Conservation (phyloP, 2,888 invertebrate genomes). For the Dolichomitus sp. region DNA sequence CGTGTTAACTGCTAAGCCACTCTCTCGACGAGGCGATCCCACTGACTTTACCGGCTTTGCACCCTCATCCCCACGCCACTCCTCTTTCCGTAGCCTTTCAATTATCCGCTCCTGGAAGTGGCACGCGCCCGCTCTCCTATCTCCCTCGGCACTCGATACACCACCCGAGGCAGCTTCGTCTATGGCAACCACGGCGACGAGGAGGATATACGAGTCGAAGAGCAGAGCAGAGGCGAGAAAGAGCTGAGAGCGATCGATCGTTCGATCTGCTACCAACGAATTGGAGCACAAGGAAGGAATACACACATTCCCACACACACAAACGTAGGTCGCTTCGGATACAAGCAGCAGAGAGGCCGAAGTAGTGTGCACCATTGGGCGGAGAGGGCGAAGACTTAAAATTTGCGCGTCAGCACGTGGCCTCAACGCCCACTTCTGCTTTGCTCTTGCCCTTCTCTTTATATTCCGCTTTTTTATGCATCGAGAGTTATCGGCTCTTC, state of each 20-base stretch:
- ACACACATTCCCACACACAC: slow-evolving; percentile 15
- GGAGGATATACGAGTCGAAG: slow-evolving; percentile 20
- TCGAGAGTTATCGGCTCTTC: slow-evolving; percentile 1
- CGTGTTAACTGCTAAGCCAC: slow-evolving; percentile 36
- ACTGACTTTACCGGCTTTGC: slow-evolving; percentile 34
- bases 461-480: slow-evolving; percentile 2
- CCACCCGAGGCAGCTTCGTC: slow-evolving; percentile 13
- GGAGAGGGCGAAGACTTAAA: slow-evolving; percentile 62
- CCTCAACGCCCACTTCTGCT: slow-evolving; percentile 46
- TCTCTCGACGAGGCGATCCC: slow-evolving; percentile 27
- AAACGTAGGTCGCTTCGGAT: not conserved
- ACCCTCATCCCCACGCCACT: slow-evolving; percentile 5
- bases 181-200: slow-evolving; percentile 38
- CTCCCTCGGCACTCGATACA: slow-evolving; percentile 32
- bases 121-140: slow-evolving; percentile 47
- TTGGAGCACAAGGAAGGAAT: slow-evolving; percentile 69
- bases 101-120: slow-evolving; percentile 66
- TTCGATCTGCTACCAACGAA: slow-evolving; percentile 66
- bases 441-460: slow-evolving; percentile 31
- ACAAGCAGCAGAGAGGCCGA: slow-evolving; percentile 28
- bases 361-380: slow-evolving; percentile 25
- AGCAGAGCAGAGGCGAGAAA: slow-evolving; percentile 44
- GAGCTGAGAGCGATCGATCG: slow-evolving; percentile 60
- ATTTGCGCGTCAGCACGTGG: slow-evolving; percentile 65
- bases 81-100: slow-evolving; percentile 57